Evolutionary conservation across 1,140 invertebrate species (phyloP).

Genomic region (Gryllus bimaculatus): DNA sequence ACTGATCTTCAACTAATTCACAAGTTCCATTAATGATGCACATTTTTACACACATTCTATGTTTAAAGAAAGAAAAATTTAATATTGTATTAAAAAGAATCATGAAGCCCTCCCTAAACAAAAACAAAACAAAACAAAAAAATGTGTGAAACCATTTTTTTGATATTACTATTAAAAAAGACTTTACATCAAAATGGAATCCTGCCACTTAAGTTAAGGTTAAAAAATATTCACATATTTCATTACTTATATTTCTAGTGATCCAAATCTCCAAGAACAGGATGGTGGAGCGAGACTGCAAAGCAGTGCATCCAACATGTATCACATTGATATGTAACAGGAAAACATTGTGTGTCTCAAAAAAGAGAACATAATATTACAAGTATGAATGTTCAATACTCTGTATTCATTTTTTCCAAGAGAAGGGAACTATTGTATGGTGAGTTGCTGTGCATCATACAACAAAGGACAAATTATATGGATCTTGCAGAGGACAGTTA

Average conservation of each 20-base stretch:
- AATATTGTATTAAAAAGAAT: neutral
- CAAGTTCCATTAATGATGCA: too few species aligned
- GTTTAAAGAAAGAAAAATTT: neutral
- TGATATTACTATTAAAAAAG: slow-evolving; percentile 13
- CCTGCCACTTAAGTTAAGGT: slow-evolving; percentile 10
- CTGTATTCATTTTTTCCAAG: neutral
- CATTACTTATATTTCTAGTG: too few species aligned
- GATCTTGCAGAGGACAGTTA: too few species aligned
- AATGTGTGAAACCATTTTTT: slow-evolving; percentile 9
- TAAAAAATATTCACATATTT: too few species aligned
- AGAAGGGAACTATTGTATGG: neutral
- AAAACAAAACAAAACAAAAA: slow-evolving; percentile 8
- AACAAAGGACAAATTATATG: neutral
- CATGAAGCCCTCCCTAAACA: neutral
- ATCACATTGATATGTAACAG: too few species aligned
- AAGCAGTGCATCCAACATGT: neutral
- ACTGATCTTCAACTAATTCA: too few species aligned
- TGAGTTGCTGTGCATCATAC: neutral
- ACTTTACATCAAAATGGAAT: slow-evolving; percentile 24
- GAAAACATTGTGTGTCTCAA: too few species aligned
- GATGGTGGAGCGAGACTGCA: neutral
- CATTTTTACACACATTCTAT: neutral
- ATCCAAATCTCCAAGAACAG: neutral
- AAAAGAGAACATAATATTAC: too few species aligned
- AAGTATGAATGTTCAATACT: too few species aligned